Percentiles rank a stretch among this genome's conserved stretches.
These are phyloP conservation scores for Stenurella melanura DNA, from an alignment of 2,888 invertebrate genomes.

Conservation along the genomic window DNA sequence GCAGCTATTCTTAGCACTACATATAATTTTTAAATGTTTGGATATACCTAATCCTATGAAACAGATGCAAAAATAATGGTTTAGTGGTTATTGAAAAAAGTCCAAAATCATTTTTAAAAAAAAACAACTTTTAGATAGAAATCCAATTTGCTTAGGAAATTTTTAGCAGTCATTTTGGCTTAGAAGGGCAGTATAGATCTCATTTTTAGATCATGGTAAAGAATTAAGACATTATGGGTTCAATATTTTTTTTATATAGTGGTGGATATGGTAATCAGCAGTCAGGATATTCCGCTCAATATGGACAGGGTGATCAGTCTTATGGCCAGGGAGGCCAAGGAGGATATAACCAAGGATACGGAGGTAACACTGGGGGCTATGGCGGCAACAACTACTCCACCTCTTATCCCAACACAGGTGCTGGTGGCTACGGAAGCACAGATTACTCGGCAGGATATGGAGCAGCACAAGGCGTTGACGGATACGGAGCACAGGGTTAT, in stretches of 20 bases:
- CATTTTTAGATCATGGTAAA: too few relatives aligned
- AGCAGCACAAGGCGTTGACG: slow-evolving; percentile 42
- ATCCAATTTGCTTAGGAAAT: too few relatives aligned
- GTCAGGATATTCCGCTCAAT: slow-evolving; percentile 55
- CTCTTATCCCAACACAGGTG: slow-evolving; percentile 45
- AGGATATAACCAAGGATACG: slow-evolving; percentile 47
- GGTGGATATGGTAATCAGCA: slow-evolving; percentile 51
- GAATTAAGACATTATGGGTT: too few relatives aligned
- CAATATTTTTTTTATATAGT: slow-evolving; percentile 36
- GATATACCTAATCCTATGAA: too few relatives aligned
- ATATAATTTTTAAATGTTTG: too few relatives aligned
- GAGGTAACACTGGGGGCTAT: slow-evolving; percentile 39
- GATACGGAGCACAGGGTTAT: slow-evolving; percentile 54
- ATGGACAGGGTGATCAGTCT: slow-evolving; percentile 50
- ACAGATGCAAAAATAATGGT: too few relatives aligned
- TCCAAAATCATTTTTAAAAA: too few relatives aligned
- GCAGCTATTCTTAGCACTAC: too few relatives aligned
- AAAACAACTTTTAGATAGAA: too few relatives aligned
- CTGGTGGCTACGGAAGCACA: slow-evolving; percentile 44
- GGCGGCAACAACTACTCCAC: slow-evolving; percentile 47
- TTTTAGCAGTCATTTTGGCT: too few relatives aligned
- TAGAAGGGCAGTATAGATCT: too few relatives aligned
- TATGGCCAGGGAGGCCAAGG: slow-evolving; percentile 45
- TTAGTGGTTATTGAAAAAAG: too few relatives aligned
- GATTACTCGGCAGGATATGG: slow-evolving; percentile 51